Percentiles rank a stretch among this genome's conserved stretches.
Conservation (phyloP, 2,113 vertebrate genomes). For the Vulpes vulpes region DNA sequence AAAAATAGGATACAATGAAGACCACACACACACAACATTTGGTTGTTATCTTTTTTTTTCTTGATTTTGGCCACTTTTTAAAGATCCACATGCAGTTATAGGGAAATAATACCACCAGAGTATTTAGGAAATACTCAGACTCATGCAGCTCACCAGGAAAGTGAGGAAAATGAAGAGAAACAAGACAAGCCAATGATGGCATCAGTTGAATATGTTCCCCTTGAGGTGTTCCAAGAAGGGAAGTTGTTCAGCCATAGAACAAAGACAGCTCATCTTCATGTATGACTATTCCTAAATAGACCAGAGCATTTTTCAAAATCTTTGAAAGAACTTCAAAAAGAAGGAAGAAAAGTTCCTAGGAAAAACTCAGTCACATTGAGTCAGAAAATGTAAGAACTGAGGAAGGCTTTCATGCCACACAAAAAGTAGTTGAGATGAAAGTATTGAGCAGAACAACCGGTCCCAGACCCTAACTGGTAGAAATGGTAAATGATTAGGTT, state of each 20-base stretch:
- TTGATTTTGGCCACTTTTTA: neutral
- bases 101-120: neutral
- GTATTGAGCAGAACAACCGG: neutral
- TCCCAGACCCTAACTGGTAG: neutral
- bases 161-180: constrained; percentile 18
- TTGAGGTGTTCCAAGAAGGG: neutral
- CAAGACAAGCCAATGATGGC: neutral
- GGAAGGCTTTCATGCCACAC: neutral
- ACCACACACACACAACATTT: neutral
- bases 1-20: neutral
- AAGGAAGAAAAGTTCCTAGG: constrained; percentile 52
- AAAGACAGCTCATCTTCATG: constrained; percentile 39
- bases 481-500: neutral
- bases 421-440: neutral
- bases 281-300: constrained; percentile 44
- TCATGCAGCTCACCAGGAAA: neutral
- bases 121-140: neutral
- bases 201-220: neutral
- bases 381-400: constrained; percentile 49
- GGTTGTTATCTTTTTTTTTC: neutral
- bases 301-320: constrained; percentile 14
- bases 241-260: constrained; percentile 39
- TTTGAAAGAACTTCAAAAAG: constrained; percentile 60
- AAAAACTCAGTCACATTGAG: constrained; percentile 33
- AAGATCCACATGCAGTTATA: constrained; percentile 9